Conservation (phyloP, 2,888 invertebrate species). For the Spatulosminthurus flaviceps region DNA sequence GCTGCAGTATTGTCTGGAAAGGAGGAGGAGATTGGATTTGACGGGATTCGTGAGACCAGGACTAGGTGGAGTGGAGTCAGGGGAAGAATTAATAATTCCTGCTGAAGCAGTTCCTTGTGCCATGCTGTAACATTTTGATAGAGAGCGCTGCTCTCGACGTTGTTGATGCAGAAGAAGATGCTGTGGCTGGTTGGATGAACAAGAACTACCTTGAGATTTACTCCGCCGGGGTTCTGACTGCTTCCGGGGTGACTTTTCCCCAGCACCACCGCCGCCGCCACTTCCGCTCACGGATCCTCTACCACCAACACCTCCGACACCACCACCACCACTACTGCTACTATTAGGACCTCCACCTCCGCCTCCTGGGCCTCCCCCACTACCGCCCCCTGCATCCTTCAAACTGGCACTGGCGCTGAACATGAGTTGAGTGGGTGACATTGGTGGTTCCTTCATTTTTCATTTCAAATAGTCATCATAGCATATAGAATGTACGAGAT, state of each 20-base stretch:
- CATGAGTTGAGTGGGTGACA: conserved; percentile 49
- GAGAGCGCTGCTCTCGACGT: conserved; percentile 65
- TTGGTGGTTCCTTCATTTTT: conserved; percentile 46
- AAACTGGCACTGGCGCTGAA: conserved; percentile 43
- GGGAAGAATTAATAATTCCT: conserved; percentile 64
- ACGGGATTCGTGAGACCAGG: conserved; percentile 51
- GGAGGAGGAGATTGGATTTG: conserved; percentile 65
- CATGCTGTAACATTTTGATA: conserved; percentile 90
- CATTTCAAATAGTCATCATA: conserved; percentile 23
- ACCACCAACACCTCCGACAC: conserved; percentile 60
- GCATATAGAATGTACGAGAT: background rate
- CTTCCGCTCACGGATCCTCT: conserved; percentile 21
- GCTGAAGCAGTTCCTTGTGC: conserved; percentile 66
- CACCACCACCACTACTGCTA: conserved; percentile 53
- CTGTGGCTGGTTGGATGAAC: conserved; percentile 26
- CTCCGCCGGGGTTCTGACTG: conserved; percentile 69
- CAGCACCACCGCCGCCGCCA: background rate
- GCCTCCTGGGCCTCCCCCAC: conserved; percentile 27
- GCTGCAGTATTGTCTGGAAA: conserved; percentile 93
- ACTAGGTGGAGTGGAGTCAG: conserved; percentile 65
- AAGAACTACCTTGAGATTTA: conserved; percentile 89
- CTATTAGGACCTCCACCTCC: conserved; percentile 18
- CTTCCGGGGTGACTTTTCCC: conserved; percentile 39
- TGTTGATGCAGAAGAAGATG: conserved; percentile 47
- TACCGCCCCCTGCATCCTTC: conserved; percentile 28